Base-by-base conservation (phyloP, 2,888 invertebrate species). In the Beris morrisii region DNA sequence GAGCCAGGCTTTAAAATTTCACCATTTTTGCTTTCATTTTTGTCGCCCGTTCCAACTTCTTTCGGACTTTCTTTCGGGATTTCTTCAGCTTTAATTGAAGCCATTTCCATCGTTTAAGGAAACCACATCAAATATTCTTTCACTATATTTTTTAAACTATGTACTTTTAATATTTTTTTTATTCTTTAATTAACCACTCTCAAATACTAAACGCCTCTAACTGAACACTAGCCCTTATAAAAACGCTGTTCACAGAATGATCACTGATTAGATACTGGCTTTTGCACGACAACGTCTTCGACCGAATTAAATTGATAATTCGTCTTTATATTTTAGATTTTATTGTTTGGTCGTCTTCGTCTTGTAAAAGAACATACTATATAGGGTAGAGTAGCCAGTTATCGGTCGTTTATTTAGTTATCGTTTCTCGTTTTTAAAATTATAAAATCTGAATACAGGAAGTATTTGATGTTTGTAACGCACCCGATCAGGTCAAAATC, bases 1-100 rank as follows among this genome's bases (percentile, higher is more conserved):
- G 76, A 75, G 4, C 81, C 81, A 0, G 80, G 81, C 65, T 79
- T 72, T 12, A 81, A 73, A 9, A 76, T 61, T 30, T 56, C 66
- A 15, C 53, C 66, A 31, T 43, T 32, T 6, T 7, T 58, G 43
- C 7, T 15, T 5, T 28, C 22, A 22, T 22, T 22, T 22, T 22
- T 22, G 9, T 38, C 38, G 38, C 38, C 38, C 5, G 7, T 7
- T 38, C 4, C 38, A 31, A 48, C 50, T 12, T 32, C 56, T 9
- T 58, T 43, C 5, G 44, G 11, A 11, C 28, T 48, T 11, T 65
- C 58, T 43, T 55, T 53, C 7, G 55, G 38, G 38, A 9, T 38
- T 38, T 38, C 38, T 9, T 38, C 38, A 7, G 9, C 44, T 4
- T 59, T 38, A n/a, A 66, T 64, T 22, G 57, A 48, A 31, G 61